These are phyloP conservation scores for Cyclopterus lumpus DNA, from an alignment of 2,797 vertebrate species.

Conservation along the genomic window DNA sequence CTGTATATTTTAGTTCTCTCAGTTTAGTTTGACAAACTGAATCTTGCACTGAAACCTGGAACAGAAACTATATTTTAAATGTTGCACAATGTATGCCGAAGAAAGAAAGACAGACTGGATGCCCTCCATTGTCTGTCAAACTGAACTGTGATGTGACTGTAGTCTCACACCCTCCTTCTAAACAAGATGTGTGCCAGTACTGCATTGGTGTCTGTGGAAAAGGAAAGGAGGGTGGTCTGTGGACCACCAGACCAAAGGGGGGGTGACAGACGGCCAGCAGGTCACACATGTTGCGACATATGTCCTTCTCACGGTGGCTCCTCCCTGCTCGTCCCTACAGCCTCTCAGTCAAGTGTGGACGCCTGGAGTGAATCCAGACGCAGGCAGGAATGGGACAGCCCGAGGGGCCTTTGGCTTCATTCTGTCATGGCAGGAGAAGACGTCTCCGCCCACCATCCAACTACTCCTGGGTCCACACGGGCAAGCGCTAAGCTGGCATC, in stretches of 20 bases:
- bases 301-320: conserved; percentile 58
- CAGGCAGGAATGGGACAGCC: conserved; percentile 31
- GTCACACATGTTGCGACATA: conserved; percentile 75
- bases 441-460: conserved; percentile 23
- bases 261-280: conserved; percentile 69
- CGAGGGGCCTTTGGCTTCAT: conserved; percentile 44
- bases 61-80: not conserved
- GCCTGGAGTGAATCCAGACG: conserved; percentile 61
- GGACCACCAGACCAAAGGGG: conserved; percentile 44
- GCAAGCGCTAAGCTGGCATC: conserved; percentile 24
- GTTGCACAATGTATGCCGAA: not conserved
- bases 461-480: conserved; percentile 29
- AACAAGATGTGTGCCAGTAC: conserved; percentile 19
- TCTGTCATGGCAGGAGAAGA: conserved; percentile 47
- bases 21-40: not conserved
- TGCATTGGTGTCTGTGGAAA: conserved; percentile 6
- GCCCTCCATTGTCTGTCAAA: not conserved
- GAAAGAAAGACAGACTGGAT: not conserved
- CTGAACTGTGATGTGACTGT: conserved; percentile 13
- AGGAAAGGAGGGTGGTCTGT: conserved; percentile 8
- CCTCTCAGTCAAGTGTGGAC: conserved; percentile 40
- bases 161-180: not conserved
- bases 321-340: conserved; percentile 44
- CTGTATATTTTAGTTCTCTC: not conserved
- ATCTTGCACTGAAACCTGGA: not conserved